Conservation (phyloP, 2,888 invertebrate species). For the Hanleya hanleyi region DNA sequence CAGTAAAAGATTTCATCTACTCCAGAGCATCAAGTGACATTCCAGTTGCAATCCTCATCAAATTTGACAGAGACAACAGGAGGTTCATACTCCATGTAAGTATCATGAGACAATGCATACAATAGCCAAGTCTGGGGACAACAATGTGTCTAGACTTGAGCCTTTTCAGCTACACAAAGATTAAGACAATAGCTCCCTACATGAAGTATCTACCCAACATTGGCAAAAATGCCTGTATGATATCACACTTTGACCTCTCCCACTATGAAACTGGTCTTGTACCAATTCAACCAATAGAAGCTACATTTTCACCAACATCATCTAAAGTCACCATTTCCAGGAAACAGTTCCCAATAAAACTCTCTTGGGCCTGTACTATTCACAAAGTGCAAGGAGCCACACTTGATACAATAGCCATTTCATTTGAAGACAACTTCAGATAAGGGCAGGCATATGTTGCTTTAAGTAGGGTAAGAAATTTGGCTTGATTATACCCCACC, state of each 20-base stretch:
- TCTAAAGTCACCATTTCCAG: slow-evolving; percentile 19
- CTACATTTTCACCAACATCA: slow-evolving; percentile 23
- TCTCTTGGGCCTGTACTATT: slow-evolving; percentile 34
- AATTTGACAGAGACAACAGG: slow-evolving; percentile 29
- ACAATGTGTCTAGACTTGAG: too few relatives aligned
- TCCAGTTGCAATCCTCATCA: slow-evolving; percentile 17
- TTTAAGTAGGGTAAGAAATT: slow-evolving; percentile 33
- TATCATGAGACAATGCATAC: too few relatives aligned
- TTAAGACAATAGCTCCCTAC: too few relatives aligned
- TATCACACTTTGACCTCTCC: slow-evolving; percentile 15
- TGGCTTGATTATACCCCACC: slow-evolving; percentile 27
- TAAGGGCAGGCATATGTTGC: slow-evolving; percentile 41
- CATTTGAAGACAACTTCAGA: slow-evolving; percentile 28
- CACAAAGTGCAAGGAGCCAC: slow-evolving; percentile 41
- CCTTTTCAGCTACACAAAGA: too few relatives aligned
- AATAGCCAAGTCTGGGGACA: too few relatives aligned
- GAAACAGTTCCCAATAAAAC: slow-evolving; percentile 34
- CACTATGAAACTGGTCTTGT: slow-evolving; percentile 8
- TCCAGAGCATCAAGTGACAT: slow-evolving; percentile 3
- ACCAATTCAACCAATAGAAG: slow-evolving; percentile 26
- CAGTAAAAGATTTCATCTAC: slow-evolving; percentile 24
- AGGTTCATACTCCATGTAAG: too few relatives aligned
- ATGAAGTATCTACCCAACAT: too few relatives aligned
- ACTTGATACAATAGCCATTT: slow-evolving; percentile 32
- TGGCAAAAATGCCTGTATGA: slow-evolving; percentile 24